These are phyloP conservation scores for Dysmachus trigonus DNA, from an alignment of 2,888 invertebrate species.

Conservation along the genomic window DNA sequence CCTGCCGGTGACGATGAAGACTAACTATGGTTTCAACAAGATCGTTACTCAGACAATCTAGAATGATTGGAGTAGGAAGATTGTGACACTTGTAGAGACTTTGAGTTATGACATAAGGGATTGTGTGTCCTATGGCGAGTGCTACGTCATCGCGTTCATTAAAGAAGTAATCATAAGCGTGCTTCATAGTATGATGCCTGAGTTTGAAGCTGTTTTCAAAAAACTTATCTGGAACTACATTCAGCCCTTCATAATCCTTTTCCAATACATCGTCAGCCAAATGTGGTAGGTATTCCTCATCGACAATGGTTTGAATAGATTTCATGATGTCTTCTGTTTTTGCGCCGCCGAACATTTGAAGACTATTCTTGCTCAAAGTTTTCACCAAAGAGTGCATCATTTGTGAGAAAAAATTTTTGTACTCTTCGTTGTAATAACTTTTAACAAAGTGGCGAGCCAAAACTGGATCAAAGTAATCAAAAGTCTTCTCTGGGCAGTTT, in stretches of 20 bases:
- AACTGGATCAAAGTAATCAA: not conserved
- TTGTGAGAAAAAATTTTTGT: not conserved
- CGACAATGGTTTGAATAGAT: slow-evolving; percentile 16
- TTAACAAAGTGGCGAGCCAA: not conserved
- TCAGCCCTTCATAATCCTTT: not conserved
- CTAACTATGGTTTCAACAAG: slow-evolving; percentile 19
- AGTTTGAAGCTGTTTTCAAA: slow-evolving; percentile 11
- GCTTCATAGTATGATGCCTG: slow-evolving; percentile 1
- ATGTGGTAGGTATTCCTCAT: slow-evolving; percentile 5
- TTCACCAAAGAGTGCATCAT: slow-evolving; percentile 33
- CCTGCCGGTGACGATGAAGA: not conserved
- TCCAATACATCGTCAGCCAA: not conserved
- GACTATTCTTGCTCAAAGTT: not conserved
- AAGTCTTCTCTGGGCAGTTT: slow-evolving; percentile 23
- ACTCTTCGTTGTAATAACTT: slow-evolving; percentile 4
- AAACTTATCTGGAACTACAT: slow-evolving; percentile 3
- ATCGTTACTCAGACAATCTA: slow-evolving; percentile 1
- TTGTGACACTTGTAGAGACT: slow-evolving; percentile 3
- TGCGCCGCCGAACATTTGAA: slow-evolving; percentile 11
- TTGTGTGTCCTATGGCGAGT: slow-evolving; percentile 12
- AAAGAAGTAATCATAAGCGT: slow-evolving; percentile 4
- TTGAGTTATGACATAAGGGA: slow-evolving; percentile 13
- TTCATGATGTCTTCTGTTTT: slow-evolving; percentile 6
- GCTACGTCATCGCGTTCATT: slow-evolving; percentile 15
- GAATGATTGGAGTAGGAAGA: slow-evolving; percentile 3